Base-by-base conservation (phyloP, 53 echinoderm and acorn worm species). In the Echinometra lucunter region DNA sequence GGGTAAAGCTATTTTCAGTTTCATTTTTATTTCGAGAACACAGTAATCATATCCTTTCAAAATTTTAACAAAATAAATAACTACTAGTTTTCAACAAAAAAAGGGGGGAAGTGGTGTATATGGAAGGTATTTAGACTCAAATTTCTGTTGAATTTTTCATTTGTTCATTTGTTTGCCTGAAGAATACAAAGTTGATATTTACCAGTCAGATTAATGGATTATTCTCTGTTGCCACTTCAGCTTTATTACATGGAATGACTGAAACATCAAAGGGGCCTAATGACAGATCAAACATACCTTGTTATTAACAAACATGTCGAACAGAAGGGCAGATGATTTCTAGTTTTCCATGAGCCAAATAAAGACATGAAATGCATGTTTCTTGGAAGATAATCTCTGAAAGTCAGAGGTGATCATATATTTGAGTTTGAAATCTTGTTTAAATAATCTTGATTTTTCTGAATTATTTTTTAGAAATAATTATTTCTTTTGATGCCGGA, bases 251-350 rank as follows among this genome's bases (percentile, higher is more conserved):
- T 27, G 21, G 49, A 25, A 37, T 47, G 63, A 63, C 17, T 85
- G 30, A 10, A n/a, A 85, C 85, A 49, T 85, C 85, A 85, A 85
- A 85, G 85, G 45, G 2, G 47, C 47, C 85, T 85, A 85, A 85
- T 85, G 45, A 49, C 6, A 45, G 6, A 12, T 12, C 49, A 85
- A 85, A 85, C 28, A 85, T 49, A 85, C 85, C 85, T 45, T 85
- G 85, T 27, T 53, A 47, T n/a, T 28, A 30, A 45, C 49, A 85
- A 85, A 85, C 53, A 85, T 85, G 53, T 85, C 4, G 21, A 85
- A 85, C 85, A 85, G 47, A 85, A n/a, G 18, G 85, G 49, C 1
- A 7, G 85, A 82, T 82, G n/a, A 85, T 13, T 49, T 40, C 37
- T 23, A 63, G 63, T 58, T 90, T 30, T 60, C 21, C 38, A 13